Evolutionary conservation across 2,113 vertebrate species (phyloP), one percentile per base, ranked within the genome.

Genomic region (Calyptomena viridis): DNA sequence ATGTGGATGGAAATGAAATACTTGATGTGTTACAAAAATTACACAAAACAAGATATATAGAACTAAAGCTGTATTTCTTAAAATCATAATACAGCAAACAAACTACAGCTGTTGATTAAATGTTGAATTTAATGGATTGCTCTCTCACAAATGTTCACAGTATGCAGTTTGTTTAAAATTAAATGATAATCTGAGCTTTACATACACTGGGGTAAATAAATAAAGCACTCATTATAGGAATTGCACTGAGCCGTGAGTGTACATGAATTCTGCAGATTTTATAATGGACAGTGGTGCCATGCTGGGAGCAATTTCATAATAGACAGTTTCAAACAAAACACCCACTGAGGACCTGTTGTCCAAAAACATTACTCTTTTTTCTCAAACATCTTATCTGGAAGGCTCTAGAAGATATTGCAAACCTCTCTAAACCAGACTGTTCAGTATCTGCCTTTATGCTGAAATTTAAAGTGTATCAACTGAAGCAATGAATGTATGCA

Each of bases 261-360:
- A 80, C 40, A 75, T 2, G 33, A 83, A 71, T 50, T 40, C 35
- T 75, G 47, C 40, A 81, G 3, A 68, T 64, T 92, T 84, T 93
- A 90, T 72, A 78, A 89, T 12, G 60, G 94, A 58, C 63, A 50
- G 53, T 68, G 44, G 33, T 73, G 46, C 28, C 71, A 82, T 60
- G 58, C 74, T 89, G 93, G 68, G 87, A 95, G 14, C 69, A 80
- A 85, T 95, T 95, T 91, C 31, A 30, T 20, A 30, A 89, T 47
- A 84, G 53, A 21, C 42, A 31, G 14, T 87, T 95, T 93, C 30
- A 89, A 94, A 81, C 37, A 75, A 56, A 95, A 84, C 47, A 72
- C 64, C 37, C 76, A 50, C 60, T 62, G 67, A 71, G 68, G 83
- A 42, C 37, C 60, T 53, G 56, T 42, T 64, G 20, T 60, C 83